These are phyloP conservation scores for Apeira syringaria DNA, from an alignment of 2,888 invertebrate genomes.

Conservation along the genomic window DNA sequence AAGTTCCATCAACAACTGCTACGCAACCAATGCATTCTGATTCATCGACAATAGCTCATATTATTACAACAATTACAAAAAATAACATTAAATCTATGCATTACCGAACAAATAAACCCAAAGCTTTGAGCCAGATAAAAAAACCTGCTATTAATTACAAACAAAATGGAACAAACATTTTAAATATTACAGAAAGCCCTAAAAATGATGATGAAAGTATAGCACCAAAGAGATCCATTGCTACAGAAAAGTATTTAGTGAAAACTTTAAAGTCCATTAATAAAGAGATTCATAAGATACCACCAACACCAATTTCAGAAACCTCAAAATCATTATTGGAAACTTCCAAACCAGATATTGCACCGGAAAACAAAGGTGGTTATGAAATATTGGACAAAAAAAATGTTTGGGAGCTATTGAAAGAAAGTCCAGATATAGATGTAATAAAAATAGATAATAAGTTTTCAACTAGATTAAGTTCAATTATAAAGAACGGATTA, in stretches of 20 bases:
- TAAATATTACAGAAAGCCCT: slow-evolving; percentile 36
- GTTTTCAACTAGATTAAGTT: slow-evolving; percentile 60
- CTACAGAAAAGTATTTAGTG: slow-evolving; percentile 46
- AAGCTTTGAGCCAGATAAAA: slow-evolving; percentile 63
- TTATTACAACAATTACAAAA: slow-evolving; percentile 69
- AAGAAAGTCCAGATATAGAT: slow-evolving; percentile 75
- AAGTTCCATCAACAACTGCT: slow-evolving; percentile 11
- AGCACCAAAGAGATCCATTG: slow-evolving; percentile 51
- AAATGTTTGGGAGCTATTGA: slow-evolving; percentile 84
- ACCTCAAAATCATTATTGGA: slow-evolving; percentile 68
- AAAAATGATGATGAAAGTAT: slow-evolving; percentile 42
- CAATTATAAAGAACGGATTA: slow-evolving; percentile 49
- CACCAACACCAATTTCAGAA: slow-evolving; percentile 73
- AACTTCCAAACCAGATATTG: slow-evolving; percentile 59
- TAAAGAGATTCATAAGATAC: slow-evolving; percentile 79
- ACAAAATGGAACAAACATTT: slow-evolving; percentile 38
- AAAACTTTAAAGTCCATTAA: slow-evolving; percentile 75
- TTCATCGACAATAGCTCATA: slow-evolving; percentile 46
- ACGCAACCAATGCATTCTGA: slow-evolving; percentile 28
- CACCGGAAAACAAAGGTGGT: slow-evolving; percentile 77
- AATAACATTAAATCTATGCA: slow-evolving; percentile 70
- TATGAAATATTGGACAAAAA: slow-evolving; percentile 84
- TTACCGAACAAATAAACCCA: slow-evolving; percentile 71
- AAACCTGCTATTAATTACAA: slow-evolving; percentile 49
- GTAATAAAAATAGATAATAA: slow-evolving; percentile 64